Percentiles rank a stretch among this genome's conserved stretches.
These are phyloP conservation scores for Ardeotis arabs DNA, from an alignment of 2,113 vertebrate species.

Conservation along the genomic window DNA sequence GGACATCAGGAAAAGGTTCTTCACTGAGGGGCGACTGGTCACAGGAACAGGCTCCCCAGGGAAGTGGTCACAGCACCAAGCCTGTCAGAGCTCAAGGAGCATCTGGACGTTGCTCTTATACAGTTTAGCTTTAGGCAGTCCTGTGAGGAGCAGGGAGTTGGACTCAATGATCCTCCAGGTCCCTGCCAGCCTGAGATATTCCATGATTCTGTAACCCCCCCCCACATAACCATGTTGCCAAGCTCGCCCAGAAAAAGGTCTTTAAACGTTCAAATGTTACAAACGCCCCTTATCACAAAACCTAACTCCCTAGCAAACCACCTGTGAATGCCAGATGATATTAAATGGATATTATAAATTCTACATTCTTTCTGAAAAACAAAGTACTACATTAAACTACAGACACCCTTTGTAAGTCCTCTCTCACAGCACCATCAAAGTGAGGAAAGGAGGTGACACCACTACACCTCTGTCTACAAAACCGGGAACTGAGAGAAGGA, in stretches of 20 bases:
- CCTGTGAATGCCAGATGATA: not conserved
- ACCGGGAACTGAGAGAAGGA: rapidly evolving
- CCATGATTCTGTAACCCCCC: not conserved
- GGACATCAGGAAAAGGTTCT: not conserved
- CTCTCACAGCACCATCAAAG: not conserved
- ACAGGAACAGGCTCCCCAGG: not conserved
- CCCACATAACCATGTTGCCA: not conserved
- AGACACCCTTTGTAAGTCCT: not conserved
- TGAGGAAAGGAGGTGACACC: not conserved
- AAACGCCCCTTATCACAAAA: not conserved
- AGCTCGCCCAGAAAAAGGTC: not conserved
- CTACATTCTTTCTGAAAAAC: not conserved
- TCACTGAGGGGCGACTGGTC: not conserved
- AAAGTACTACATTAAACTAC: not conserved
- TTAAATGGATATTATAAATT: not conserved
- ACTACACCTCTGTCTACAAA: not conserved
- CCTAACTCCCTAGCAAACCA: not conserved
- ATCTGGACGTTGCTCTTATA: rapidly evolving
- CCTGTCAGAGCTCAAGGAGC: not conserved
- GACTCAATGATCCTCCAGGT: not conserved
- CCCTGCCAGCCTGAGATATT: not conserved
- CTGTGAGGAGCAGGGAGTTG: not conserved
- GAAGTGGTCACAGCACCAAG: not conserved
- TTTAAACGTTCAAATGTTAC: rapidly evolving
- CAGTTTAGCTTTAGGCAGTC: not conserved